These are phyloP conservation scores for Caenorhabditis panamensis DNA, from an alignment of 2,888 invertebrate genomes.

Conservation along the genomic window DNA sequence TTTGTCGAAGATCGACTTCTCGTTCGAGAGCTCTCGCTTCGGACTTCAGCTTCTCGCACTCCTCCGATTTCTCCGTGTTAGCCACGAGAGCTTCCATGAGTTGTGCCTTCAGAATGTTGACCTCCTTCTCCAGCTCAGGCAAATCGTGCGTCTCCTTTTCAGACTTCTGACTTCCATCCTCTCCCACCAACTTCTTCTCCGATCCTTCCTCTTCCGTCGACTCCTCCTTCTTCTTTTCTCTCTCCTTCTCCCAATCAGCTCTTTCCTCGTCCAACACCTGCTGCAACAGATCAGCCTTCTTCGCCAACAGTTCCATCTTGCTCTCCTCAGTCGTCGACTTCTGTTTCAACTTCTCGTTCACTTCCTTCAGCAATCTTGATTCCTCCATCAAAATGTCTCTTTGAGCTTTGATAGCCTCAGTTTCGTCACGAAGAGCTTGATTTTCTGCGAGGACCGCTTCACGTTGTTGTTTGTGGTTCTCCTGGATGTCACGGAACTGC, in stretches of 20 bases:
- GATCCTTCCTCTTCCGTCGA: not conserved
- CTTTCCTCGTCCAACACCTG: slow-evolving; percentile 17
- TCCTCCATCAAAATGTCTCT: slow-evolving; percentile 55
- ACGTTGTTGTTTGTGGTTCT: slow-evolving; percentile 38
- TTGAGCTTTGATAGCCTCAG: slow-evolving; percentile 46
- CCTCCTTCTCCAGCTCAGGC: not conserved
- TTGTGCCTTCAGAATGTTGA: slow-evolving; percentile 27
- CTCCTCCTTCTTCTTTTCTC: slow-evolving; percentile 6
- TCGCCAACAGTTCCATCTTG: slow-evolving; percentile 32
- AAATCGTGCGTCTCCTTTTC: not conserved
- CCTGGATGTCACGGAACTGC: slow-evolving; percentile 56
- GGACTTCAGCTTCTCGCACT: slow-evolving; percentile 61
- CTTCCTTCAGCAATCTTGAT: slow-evolving; percentile 50
- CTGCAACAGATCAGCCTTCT: slow-evolving; percentile 19
- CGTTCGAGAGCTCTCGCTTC: slow-evolving; percentile 59
- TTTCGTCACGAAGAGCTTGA: slow-evolving; percentile 42
- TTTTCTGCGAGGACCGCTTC: slow-evolving; percentile 38
- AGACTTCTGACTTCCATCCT: not conserved
- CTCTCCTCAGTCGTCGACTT: slow-evolving; percentile 51
- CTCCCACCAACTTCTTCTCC: not conserved
- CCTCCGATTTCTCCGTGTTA: slow-evolving; percentile 70
- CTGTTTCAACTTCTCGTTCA: slow-evolving; percentile 57
- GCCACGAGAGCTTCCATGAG: slow-evolving; percentile 66
- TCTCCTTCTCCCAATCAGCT: not conserved
- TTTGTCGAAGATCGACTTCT: slow-evolving; percentile 64